Conservation (phyloP, 2,888 invertebrate species). For the Ectemnius continuus region DNA sequence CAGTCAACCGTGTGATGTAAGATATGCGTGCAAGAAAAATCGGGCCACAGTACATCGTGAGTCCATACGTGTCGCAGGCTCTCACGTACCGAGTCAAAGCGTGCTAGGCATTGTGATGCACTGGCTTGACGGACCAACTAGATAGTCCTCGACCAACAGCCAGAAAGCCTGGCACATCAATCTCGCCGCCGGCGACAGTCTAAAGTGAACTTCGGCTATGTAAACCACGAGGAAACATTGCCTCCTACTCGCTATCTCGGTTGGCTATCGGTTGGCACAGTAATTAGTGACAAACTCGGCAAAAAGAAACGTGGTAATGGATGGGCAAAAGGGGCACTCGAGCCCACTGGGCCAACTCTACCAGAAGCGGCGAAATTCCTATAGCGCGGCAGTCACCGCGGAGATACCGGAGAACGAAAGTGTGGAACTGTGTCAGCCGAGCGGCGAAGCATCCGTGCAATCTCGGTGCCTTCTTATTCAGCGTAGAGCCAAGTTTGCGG, state of each 20-base stretch:
- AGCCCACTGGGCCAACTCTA: slow-evolving; percentile 32
- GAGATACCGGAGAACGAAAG: slow-evolving; percentile 44
- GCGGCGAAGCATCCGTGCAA: slow-evolving; percentile 17
- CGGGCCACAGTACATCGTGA: slow-evolving; percentile 52
- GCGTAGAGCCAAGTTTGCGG: slow-evolving; percentile 21
- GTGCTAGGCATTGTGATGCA: slow-evolving; percentile 67
- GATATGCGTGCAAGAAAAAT: slow-evolving; percentile 54
- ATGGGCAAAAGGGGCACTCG: slow-evolving; percentile 19
- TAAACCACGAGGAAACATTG: slow-evolving; percentile 13
- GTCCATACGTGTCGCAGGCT: slow-evolving; percentile 51
- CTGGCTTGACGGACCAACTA: slow-evolving; percentile 41
- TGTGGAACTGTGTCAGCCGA: slow-evolving; percentile 15
- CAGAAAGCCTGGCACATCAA: not conserved
- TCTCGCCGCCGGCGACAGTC: slow-evolving; percentile 27
- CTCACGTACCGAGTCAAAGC: slow-evolving; percentile 65
- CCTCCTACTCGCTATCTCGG: not conserved
- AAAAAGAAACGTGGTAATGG: slow-evolving; percentile 32
- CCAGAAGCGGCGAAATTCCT: slow-evolving; percentile 66
- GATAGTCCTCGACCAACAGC: slow-evolving; percentile 32
- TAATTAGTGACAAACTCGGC: not conserved
- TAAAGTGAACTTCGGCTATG: slow-evolving; percentile 17
- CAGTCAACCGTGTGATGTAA: not conserved
- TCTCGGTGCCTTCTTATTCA: slow-evolving; percentile 2
- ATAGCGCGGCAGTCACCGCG: slow-evolving; percentile 61
- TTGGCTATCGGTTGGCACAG: not conserved